A percentile compares a stretch with the other conserved stretches of the same genome.
These are phyloP conservation scores for Cryptoblepharus egeriae DNA, from an alignment of 2,797 vertebrate species.

Conservation along the genomic window DNA sequence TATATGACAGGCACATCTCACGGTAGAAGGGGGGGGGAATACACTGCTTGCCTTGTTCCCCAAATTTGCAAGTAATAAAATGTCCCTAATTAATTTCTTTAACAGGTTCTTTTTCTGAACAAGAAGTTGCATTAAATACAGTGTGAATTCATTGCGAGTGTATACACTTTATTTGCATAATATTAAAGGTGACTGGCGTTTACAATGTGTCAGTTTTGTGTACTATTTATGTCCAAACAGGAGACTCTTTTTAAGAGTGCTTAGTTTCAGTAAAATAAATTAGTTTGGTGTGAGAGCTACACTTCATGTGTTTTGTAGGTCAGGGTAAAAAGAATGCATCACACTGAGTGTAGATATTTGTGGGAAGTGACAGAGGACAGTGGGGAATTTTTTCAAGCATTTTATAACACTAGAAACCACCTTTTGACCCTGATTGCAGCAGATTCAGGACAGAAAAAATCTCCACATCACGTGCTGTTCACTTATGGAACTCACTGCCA, in stretches of 20 bases:
- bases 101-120: conserved; percentile 25
- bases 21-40: neutral
- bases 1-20: neutral
- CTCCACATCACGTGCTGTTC: too few species aligned
- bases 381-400: too few species aligned
- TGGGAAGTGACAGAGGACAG: too few species aligned
- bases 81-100: conserved; percentile 28
- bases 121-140: conserved; percentile 36
- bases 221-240: conserved; percentile 47
- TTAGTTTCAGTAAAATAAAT: conserved; percentile 41
- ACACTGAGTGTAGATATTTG: too few species aligned
- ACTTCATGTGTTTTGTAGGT: neutral
- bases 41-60: conserved; percentile 14
- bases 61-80: conserved; percentile 48
- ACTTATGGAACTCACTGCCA: too few species aligned
- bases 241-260: conserved; percentile 44
- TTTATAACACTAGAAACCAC: too few species aligned
- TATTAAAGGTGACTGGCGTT: conserved; percentile 56
- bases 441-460: too few species aligned
- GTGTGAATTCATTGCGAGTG: conserved; percentile 42
- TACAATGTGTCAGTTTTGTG: conserved; percentile 62
- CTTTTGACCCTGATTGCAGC: too few species aligned
- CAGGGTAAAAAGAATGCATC: too few species aligned
- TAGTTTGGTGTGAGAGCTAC: neutral
- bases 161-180: conserved; percentile 59